Evolutionary conservation across 2,888 invertebrate species (phyloP), one percentile per base, ranked within the genome.

Genomic region (Neelides folsomi): DNA sequence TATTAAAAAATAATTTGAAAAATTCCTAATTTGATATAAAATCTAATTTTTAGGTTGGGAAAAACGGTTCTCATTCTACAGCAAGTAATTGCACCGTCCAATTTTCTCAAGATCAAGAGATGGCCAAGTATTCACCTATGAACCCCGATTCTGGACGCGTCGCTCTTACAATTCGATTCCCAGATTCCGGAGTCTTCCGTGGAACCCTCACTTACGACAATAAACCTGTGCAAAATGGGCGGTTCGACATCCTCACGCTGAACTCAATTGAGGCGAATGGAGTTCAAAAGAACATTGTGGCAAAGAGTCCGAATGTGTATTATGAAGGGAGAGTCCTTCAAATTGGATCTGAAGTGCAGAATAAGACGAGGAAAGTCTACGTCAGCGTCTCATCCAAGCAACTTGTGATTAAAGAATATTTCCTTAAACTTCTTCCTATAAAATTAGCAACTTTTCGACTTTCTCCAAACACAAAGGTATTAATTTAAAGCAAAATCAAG

Each of bases 351-450:
- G 80, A 81, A 57, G 72, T 74, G 57, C 72, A 78, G 54, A 71
- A 79, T 40, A 87, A 87, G 69, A 82, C 86, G 42, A 84, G 89
- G 67, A 86, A 86, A 71, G 88, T 93, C 55, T 79, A 85, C 62
- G 86, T 88, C 71, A 89, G 86, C 71, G 82, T 93, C 66, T 89
- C 87, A 52, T 86, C 90, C 47, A 88, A 90, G 72, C 92, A 86
- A 74, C 77, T 94, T 63, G 88, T 86, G 52, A 79, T 94, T 67
- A 92, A 92, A 73, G 93, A 94, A 74, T 86, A 87, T 76, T 79
- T 92, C 65, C 76, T 93, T 65, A 89, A 87, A 73, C 85, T 94
- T 70, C 88, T 93, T 67, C 92, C 90, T 49, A 92, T 89, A 73
- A 77, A 90, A 66, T 77, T 93, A 65, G 86, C 84, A 54, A 88